A percentile compares a stretch with the other conserved stretches of the same genome.
Evolutionary conservation across 2,888 invertebrate species (phyloP).

Genomic region (Teleogryllus oceanicus): DNA sequence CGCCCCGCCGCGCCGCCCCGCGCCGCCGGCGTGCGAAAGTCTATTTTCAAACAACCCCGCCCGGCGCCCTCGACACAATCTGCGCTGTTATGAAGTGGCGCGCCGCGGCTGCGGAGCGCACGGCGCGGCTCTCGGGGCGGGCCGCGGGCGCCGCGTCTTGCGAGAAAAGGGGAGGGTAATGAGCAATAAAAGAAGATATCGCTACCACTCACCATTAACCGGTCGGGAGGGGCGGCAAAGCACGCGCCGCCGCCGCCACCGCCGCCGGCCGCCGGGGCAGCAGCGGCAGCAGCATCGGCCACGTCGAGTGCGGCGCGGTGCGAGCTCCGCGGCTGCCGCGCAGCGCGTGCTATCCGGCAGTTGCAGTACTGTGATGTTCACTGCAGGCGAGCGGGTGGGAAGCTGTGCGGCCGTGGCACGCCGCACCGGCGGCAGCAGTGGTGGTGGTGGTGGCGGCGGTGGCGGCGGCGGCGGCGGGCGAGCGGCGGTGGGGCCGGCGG

Average conservation of each 20-base stretch:
- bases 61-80: too few relatives aligned
- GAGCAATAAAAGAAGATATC: too few relatives aligned
- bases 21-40: neutral
- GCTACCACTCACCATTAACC: too few relatives aligned
- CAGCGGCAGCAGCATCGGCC: neutral
- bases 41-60: neutral
- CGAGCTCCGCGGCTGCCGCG: neutral
- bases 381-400: neutral
- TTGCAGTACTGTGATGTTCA: slow-evolving; percentile 1
- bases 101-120: neutral
- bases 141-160: neutral
- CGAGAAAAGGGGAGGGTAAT: neutral
- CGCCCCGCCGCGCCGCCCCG: neutral
- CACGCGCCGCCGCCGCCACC: too few relatives aligned
- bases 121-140: neutral
- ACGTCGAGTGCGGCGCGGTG: neutral
- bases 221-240: too few relatives aligned
- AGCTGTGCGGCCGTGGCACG: too few relatives aligned
- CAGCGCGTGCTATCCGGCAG: neutral
- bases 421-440: too few relatives aligned
- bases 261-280: too few relatives aligned
- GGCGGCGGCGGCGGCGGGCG: too few relatives aligned
- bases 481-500: too few relatives aligned
- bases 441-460: too few relatives aligned
- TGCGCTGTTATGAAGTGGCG: too few relatives aligned